These are phyloP conservation scores for Phania funesta DNA, from an alignment of 2,888 invertebrate genomes.

Conservation along the genomic window DNA sequence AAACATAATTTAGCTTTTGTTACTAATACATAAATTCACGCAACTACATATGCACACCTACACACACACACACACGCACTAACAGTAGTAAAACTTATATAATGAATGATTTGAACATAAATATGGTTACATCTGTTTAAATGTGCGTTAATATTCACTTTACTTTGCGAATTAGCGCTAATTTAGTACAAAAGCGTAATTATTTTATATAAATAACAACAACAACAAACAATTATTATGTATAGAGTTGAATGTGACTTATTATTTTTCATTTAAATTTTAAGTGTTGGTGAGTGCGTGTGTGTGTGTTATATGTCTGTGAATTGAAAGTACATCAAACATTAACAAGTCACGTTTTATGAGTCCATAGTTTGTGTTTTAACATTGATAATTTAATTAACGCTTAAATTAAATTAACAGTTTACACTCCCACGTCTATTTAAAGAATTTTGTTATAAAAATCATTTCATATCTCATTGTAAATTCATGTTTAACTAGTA, in stretches of 20 bases:
- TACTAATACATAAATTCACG: conserved; percentile 8
- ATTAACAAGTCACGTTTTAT: conserved; percentile 62
- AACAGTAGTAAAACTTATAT: too few relatives aligned
- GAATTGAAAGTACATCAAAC: conserved; percentile 56
- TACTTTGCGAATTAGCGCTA: conserved; percentile 57
- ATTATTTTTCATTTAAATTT: conserved; percentile 21
- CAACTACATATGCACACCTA: neutral
- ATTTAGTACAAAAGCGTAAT: conserved; percentile 63
- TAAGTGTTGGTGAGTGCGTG: neutral
- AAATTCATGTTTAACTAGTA: neutral
- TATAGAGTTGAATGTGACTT: conserved; percentile 22
- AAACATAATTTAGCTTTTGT: conserved; percentile 59
- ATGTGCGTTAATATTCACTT: conserved; percentile 41
- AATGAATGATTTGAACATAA: neutral
- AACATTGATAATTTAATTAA: conserved; percentile 65
- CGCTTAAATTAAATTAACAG: conserved; percentile 54
- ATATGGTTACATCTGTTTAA: neutral
- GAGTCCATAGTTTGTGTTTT: conserved; percentile 53
- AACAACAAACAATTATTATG: conserved; percentile 50
- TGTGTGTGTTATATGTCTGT: neutral
- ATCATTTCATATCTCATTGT: neutral
- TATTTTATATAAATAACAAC: conserved; percentile 59
- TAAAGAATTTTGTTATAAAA: conserved; percentile 27
- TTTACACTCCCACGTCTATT: conserved; percentile 37
- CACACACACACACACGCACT: conserved; percentile 1